A percentile compares a stretch with the other conserved stretches of the same genome.
phyloP scores from a whole-genome alignment of 30 jellyfish, hydroid and myxozoan species.

The Catostylus mosaicus region DNA sequence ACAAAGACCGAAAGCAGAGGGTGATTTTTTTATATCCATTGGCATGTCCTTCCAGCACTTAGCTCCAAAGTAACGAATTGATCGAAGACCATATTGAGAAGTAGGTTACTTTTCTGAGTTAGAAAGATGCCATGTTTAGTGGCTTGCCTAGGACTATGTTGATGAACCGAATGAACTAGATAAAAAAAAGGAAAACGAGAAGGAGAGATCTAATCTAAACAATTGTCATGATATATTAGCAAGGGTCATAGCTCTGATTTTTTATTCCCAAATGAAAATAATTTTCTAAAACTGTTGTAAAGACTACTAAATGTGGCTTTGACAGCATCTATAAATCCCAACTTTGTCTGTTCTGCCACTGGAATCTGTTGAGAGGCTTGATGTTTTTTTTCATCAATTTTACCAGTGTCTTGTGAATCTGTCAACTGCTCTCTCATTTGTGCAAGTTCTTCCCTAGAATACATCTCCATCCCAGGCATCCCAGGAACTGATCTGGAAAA shows the following conservation, averaged over 20 bases:
- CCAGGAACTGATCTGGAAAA: conserved; percentile 76
- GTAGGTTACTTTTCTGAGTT: too few relatives aligned
- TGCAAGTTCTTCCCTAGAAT: conserved; percentile 82
- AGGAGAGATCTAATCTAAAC: too few relatives aligned
- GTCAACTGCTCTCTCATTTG: conserved; percentile 69
- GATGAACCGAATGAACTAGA: too few relatives aligned
- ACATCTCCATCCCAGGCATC: conserved; percentile 98
- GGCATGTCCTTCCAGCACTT: too few relatives aligned
- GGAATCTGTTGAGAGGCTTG: conserved; percentile 17
- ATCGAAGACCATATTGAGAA: too few relatives aligned
- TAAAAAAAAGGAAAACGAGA: too few relatives aligned
- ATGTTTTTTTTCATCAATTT: background rate
- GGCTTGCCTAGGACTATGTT: background rate
- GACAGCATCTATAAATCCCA: conserved; percentile 67
- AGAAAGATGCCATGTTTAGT: too few relatives aligned
- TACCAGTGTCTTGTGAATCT: background rate
- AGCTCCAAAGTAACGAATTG: too few relatives aligned
- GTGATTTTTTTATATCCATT: conserved; percentile 4
- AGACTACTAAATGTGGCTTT: conserved; percentile 44
- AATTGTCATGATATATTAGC: background rate
- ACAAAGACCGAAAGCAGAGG: conserved; percentile 21
- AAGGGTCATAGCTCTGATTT: conserved; percentile 51
- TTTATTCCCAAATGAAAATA: conserved; percentile 42
- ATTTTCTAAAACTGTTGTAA: conserved; percentile 23
- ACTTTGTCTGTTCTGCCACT: conserved; percentile 7